These are phyloP conservation scores for Watsonalla binaria DNA, from an alignment of 2,888 invertebrate genomes.

Conservation along the genomic window DNA sequence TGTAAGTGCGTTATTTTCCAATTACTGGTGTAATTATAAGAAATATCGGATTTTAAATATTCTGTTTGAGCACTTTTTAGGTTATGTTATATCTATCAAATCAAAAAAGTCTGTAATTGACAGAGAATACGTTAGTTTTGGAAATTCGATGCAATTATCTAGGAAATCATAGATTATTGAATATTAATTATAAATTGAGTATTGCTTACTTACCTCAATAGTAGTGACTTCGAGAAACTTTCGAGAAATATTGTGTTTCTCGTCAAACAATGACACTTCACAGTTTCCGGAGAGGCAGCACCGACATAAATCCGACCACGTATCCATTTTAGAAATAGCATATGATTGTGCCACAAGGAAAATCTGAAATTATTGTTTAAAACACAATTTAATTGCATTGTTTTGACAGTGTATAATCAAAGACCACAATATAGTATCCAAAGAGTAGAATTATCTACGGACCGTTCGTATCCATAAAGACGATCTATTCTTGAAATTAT, in stretches of 20 bases:
- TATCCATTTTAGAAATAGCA: constrained; percentile 59
- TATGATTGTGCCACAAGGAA: constrained; percentile 47
- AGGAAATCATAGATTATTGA: background rate
- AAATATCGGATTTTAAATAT: too few species aligned
- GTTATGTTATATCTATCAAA: too few species aligned
- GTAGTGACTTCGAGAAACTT: constrained; percentile 66
- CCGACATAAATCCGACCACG: constrained; percentile 69
- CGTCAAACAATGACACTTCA: constrained; percentile 61
- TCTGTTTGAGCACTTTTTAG: too few species aligned
- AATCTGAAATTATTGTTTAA: constrained; percentile 53
- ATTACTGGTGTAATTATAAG: too few species aligned
- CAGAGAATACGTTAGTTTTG: background rate
- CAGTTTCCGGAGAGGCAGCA: constrained; percentile 67
- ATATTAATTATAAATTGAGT: background rate
- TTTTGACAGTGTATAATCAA: constrained; percentile 64
- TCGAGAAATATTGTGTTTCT: constrained; percentile 45
- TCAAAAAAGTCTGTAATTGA: too few species aligned
- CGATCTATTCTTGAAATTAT: constrained; percentile 69
- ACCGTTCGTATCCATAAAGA: constrained; percentile 68
- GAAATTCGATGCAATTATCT: background rate
- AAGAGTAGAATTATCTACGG: constrained; percentile 79
- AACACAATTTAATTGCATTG: constrained; percentile 47
- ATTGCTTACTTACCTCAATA: constrained; percentile 46
- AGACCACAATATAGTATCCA: constrained; percentile 63
- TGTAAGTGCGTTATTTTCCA: too few species aligned